Evolutionary conservation across 1,140 invertebrate species (phyloP).

Genomic region (Penaeus japonicus): DNA sequence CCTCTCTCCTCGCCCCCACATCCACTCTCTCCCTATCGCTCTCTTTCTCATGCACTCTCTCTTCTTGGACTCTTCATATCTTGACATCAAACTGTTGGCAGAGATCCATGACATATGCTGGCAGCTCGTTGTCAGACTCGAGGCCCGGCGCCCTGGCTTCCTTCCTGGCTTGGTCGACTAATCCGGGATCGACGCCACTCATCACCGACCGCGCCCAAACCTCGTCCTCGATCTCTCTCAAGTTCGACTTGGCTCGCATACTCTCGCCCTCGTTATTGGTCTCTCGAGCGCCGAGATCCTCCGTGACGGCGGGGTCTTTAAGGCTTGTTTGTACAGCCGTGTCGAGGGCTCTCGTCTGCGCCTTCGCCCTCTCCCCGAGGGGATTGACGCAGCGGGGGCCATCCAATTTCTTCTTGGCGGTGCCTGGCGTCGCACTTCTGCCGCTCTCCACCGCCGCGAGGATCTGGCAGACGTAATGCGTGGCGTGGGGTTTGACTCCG

Average conservation of each 20-base stretch:
- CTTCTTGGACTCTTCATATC: background rate
- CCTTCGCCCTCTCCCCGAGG: too few relatives aligned
- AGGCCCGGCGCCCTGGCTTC: background rate
- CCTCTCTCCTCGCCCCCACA: too few relatives aligned
- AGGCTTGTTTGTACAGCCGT: background rate
- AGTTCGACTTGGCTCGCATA: background rate
- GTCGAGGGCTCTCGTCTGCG: too few relatives aligned
- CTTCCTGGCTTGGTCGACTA: slow-evolving; percentile 22
- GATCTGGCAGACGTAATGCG: slow-evolving; percentile 29
- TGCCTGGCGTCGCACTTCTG: background rate
- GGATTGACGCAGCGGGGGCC: background rate
- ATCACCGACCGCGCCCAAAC: slow-evolving; percentile 23
- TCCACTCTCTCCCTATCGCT: too few relatives aligned
- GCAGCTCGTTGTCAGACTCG: slow-evolving; percentile 19
- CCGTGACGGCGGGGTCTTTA: background rate
- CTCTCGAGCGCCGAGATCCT: background rate
- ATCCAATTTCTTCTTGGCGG: background rate
- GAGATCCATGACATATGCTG: slow-evolving; percentile 28
- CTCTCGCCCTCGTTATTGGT: background rate
- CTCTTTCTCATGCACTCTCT: too few relatives aligned
- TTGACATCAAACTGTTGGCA: slow-evolving; percentile 43
- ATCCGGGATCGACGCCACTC: slow-evolving; percentile 16
- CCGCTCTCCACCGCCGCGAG: slow-evolving; percentile 24
- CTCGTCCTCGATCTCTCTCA: slow-evolving; percentile 28
- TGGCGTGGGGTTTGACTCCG: slow-evolving; percentile 29